Evolutionary conservation across 2,797 vertebrate species (phyloP), one percentile per base, ranked within the genome.

Genomic region (Gallinago solitaria): DNA sequence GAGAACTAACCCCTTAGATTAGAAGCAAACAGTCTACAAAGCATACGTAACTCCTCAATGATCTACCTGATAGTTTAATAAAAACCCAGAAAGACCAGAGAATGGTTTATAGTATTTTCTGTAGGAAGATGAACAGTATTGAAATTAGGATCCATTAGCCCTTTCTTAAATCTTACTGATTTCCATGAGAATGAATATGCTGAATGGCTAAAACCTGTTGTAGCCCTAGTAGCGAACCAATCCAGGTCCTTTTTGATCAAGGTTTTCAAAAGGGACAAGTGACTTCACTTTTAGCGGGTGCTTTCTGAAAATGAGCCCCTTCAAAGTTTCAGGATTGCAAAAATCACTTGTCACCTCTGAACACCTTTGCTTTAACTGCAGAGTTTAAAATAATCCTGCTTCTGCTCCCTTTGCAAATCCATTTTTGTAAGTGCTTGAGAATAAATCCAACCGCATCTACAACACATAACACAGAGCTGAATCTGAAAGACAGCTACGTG

Each of bases 101-200:
- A 93, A 77, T 21, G 14, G 12, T 90, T 91, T 70, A 20, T 70
- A 20, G 5, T 54, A 68, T 51, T 91, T 93, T 89, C 77, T 83
- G 75, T 61, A 90, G 37, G 28, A 92, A 95, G 70, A 89, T 68
- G 41, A 81, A 57, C 0, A 74, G 48, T 59, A 69, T 19, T 86
- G 53, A 80, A 94, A 83, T 70, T 27, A 78, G 63, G 68, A 91
- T 85, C 60, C 18, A 23, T 67, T 94, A 97, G 88, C 92, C 94
- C 96, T 95, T 96, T 93, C 68, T 75, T 93, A 59, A 41, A 75
- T 83, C 71, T 79, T 90, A 56, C 68, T 39, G 21, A 33, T 78
- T 92, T 93, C 87, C 32, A 83, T 37, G 37, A 73, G 30, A 74
- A 21, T 63, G 71, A 75, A 51, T 95, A 56, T 76, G 87, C 6